Evolutionary conservation across 2,113 vertebrate species (phyloP).

Genomic region (Caloenas nicobarica): DNA sequence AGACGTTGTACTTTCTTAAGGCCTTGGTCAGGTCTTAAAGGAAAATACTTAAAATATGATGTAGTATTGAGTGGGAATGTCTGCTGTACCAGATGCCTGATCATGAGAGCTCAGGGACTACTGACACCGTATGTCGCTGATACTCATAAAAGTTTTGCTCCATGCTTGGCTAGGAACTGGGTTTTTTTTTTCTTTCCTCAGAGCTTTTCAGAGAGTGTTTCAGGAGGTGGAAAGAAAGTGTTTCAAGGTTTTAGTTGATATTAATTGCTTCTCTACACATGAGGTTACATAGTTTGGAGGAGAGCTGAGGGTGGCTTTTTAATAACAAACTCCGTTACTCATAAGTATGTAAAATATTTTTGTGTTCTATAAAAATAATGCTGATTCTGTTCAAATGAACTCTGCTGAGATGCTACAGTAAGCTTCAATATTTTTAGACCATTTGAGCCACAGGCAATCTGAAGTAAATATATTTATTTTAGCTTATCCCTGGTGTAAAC

Average conservation of each 20-base stretch:
- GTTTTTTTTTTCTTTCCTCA: background rate
- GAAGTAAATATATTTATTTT: constrained; percentile 54
- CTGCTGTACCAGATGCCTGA: background rate
- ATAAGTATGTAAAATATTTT: background rate
- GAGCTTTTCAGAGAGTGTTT: background rate
- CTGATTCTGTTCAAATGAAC: constrained; percentile 40
- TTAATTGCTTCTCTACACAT: background rate
- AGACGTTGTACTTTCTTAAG: background rate
- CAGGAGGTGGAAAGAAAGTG: background rate
- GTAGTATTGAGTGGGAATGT: background rate
- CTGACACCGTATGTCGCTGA: background rate
- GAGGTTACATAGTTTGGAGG: background rate
- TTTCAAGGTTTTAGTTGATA: background rate
- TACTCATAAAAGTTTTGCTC: background rate
- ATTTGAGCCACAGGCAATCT: constrained; percentile 28
- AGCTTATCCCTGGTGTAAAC: constrained; percentile 26
- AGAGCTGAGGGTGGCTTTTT: background rate
- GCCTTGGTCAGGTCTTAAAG: background rate
- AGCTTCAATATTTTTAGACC: constrained; percentile 46
- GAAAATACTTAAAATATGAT: background rate
- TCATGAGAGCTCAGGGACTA: background rate
- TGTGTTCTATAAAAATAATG: constrained; percentile 28
- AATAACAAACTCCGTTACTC: background rate
- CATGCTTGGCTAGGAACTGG: background rate
- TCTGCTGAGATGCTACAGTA: background rate